Conservation (phyloP, 2,888 invertebrate species). For the Xiphydria camelus region DNA sequence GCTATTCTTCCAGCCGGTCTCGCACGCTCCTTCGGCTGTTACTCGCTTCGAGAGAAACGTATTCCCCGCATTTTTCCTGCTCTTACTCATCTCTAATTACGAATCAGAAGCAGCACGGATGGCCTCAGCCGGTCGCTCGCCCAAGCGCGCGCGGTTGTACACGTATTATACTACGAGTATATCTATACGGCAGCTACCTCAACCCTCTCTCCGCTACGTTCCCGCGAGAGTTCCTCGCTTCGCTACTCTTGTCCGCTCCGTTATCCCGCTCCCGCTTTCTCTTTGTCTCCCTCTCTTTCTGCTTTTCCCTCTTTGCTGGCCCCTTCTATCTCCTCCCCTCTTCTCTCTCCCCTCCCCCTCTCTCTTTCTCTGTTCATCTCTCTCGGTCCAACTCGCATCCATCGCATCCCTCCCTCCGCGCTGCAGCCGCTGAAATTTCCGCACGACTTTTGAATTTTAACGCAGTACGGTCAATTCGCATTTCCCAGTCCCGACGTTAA, state of each 20-base stretch:
- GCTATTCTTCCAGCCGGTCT: conserved; percentile 32
- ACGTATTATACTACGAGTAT: conserved; percentile 17
- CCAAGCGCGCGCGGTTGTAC: conserved; percentile 6
- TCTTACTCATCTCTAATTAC: conserved; percentile 52
- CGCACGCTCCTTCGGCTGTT: conserved; percentile 33
- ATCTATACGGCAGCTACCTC: too few species aligned
- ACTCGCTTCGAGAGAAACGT: conserved; percentile 39
- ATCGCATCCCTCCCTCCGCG: too few species aligned
- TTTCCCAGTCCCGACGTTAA: too few species aligned
- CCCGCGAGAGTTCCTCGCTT: conserved; percentile 28
- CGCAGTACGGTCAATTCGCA: too few species aligned
- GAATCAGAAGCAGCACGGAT: conserved; percentile 48
- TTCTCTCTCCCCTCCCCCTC: not conserved
- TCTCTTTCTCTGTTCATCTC: too few species aligned
- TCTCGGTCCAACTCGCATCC: too few species aligned
- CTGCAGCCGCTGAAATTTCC: too few species aligned
- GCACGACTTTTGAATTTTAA: too few species aligned
- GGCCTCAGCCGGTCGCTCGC: conserved; percentile 30
- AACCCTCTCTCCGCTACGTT: conserved; percentile 9
- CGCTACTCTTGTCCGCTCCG: conserved; percentile 30
- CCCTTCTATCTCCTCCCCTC: not conserved
- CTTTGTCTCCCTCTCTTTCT: not conserved
- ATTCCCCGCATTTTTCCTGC: conserved; percentile 35
- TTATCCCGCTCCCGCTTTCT: not conserved
- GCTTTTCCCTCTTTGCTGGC: not conserved